Evolutionary conservation across 1,140 invertebrate species (phyloP), one percentile per base, ranked within the genome.

Genomic region (Penaeus vannamei): DNA sequence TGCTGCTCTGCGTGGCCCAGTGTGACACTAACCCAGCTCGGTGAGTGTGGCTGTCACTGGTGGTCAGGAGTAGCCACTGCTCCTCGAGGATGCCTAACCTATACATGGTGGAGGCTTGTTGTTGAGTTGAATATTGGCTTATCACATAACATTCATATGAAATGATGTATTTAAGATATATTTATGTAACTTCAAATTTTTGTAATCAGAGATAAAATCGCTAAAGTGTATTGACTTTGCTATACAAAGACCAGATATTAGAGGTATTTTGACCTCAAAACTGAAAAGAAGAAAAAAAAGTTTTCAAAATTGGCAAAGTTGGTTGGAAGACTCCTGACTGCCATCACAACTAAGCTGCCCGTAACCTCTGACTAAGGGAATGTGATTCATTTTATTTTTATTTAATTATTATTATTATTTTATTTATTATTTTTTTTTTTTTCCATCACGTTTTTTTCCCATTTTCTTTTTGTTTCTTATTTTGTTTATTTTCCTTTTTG

Each of bases 21-120:
- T 89, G 87, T 89, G 87, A 89, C 87, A 89, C 87, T 89, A 89
- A 89, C 87, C 87, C 87, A 79, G 83, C 87, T 89, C 87, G 87
- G 87, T 89, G 87, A 89, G 87, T 89, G 87, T 89, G 87, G 87
- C 82, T 85, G 82, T 89, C 82, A 84, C 87, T 80, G 87, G 87
- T 85, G 87, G 87, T 89, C 87, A 69, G 83, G 83, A 87, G 86
- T 76, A 81, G 86, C 62, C 53, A 53, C 79, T 42, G 36, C 86
- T 87, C 29, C 61, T 60, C 26, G 61, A 79, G 32, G 61, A 62
- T 80, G 77, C 85, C 85, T 60, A 80, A 64, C 77, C 85, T 86
- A 36, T 61, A n/a, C 61, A 86, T 80, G 60, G 60, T 42, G 77
- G 77, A 80, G 77, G 77, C 77, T 80, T 32, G 77, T 32, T 80